Evolutionary conservation across 2,888 invertebrate species (phyloP), one percentile per base, ranked within the genome.

Genomic region (Lasioglossum lativentre): DNA sequence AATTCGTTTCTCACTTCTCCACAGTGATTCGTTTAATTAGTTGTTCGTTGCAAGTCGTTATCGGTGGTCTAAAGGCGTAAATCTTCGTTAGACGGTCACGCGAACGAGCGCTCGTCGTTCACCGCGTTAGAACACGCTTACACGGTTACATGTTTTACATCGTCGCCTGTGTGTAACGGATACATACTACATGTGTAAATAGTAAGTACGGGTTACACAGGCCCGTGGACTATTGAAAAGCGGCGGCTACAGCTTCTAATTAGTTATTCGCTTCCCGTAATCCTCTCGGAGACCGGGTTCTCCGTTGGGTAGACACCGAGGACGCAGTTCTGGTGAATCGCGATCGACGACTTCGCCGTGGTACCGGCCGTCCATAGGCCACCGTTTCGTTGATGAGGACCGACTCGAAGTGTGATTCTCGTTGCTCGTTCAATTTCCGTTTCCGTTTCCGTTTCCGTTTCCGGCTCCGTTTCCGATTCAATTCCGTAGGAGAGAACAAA

Each of bases 1-100:
- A 73, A 72, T 77, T 78, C 75, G 72, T 85, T 75, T 42, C n/a
- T 72, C 78, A 27, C 75, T 68, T 23, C 40, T 70, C 40, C n/a
- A 14, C n/a, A 42, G 42, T 75, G 63, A 75, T 80, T 73, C 74
- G 52, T 77, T 47, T 16, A 68, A n/a, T 80, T 87, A 83, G 85
- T 87, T 85, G 86, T 92, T 92, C 92, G 91, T 90, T 91, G 91
- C 90, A 86, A 81, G 80, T 91, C 42, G 83, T 30, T 16, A 79
- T 83, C 75, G 82, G 82, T 80, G 85, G 79, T 83, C 74, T 85
- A 82, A 89, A 86, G 85, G 86, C 73, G 79, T 77, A 87, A 83
- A 82, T 40, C 80, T 89, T 86, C 87, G 86, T 86, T 86, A 78
- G 78, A 78, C 78, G 40, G 19, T 68, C 19, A 59, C 66, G 30